Conservation (phyloP, 2,113 vertebrate species). For the Zosterops pallidus region DNA sequence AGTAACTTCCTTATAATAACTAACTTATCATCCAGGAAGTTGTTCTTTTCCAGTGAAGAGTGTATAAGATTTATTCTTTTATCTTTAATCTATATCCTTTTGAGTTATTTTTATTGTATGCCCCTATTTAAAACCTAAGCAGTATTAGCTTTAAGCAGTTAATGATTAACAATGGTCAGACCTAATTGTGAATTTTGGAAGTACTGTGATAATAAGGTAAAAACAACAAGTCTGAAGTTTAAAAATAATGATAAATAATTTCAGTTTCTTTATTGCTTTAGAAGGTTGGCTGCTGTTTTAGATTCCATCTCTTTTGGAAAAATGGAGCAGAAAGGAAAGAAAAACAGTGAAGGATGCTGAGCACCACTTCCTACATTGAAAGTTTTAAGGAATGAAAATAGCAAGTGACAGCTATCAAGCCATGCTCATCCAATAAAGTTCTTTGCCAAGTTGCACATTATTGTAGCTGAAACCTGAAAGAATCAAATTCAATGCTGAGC, state of each 20-base stretch:
- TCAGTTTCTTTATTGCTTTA: background rate
- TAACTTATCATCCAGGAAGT: background rate
- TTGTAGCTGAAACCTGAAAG: background rate
- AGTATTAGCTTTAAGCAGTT: background rate
- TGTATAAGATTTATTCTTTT: background rate
- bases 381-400: background rate
- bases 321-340: background rate
- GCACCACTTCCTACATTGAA: background rate
- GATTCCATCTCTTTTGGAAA: background rate
- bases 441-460: background rate
- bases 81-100: background rate
- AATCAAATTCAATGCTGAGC: background rate
- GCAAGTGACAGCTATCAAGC: background rate
- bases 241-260: background rate
- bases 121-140: background rate
- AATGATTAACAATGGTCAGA: background rate
- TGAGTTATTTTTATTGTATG: background rate
- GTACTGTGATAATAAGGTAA: background rate
- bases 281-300: background rate
- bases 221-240: background rate
- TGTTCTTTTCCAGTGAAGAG: background rate
- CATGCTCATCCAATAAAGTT: background rate
- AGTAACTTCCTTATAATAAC: no score
- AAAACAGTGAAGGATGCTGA: background rate
- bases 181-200: background rate